Conservation (phyloP, 2,888 invertebrate species). For the Nephrotoma guestfalica region DNA sequence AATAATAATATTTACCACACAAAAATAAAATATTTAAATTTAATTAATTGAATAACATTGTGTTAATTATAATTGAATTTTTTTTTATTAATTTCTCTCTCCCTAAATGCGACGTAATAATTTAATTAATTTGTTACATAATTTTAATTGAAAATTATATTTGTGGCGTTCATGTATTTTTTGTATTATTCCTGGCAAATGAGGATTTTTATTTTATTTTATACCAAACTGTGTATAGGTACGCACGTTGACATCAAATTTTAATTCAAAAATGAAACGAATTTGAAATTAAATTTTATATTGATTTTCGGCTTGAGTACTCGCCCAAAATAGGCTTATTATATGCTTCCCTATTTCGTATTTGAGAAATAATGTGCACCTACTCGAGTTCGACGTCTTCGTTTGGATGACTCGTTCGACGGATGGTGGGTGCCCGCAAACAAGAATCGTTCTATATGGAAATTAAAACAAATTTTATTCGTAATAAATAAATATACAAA, state of each 20-base stretch:
- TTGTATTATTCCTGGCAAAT: background rate
- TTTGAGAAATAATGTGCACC: background rate
- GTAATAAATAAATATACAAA: background rate
- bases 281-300: background rate
- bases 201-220: background rate
- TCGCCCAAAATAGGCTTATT: background rate
- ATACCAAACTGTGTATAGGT: too few species aligned
- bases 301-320: background rate
- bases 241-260: too few species aligned
- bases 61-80: background rate
- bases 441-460: background rate
- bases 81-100: background rate
- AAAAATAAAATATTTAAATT: background rate
- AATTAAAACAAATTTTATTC: background rate
- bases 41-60: background rate
- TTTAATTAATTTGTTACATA: background rate
- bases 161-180: background rate
- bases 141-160: background rate
- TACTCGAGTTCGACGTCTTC: background rate
- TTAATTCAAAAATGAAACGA: background rate
- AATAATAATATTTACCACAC: too few species aligned
- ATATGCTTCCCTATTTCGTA: background rate
- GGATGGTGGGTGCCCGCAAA: background rate
- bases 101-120: background rate
- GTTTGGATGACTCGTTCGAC: background rate